Conservation (phyloP, 2,888 invertebrate genomes). For the Monochamus alternatus region DNA sequence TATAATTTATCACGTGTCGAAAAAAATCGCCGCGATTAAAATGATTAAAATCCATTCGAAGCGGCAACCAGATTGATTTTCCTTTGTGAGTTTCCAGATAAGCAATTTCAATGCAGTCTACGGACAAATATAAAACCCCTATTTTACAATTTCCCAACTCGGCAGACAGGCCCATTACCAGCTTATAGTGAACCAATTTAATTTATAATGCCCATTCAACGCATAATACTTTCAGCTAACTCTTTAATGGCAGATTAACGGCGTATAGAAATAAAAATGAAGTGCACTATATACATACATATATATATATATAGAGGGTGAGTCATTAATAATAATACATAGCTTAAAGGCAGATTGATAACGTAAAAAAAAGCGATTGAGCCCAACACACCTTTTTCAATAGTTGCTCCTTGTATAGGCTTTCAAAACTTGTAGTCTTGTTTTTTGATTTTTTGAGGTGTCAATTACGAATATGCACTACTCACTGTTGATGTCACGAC, state of each 20-base stretch:
- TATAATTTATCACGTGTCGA: too few species aligned
- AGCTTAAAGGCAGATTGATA: too few species aligned
- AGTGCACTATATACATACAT: background rate
- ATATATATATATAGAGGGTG: background rate
- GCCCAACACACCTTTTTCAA: too few species aligned
- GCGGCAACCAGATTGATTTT: background rate
- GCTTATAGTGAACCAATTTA: background rate
- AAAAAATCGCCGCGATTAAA: too few species aligned
- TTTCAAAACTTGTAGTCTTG: too few species aligned
- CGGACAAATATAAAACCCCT: background rate
- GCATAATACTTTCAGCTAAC: background rate
- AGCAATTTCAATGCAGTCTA: background rate
- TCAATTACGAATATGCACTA: too few species aligned
- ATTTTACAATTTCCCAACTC: background rate
- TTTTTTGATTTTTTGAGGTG: too few species aligned
- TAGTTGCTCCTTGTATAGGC: too few species aligned
- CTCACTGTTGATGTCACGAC: too few species aligned
- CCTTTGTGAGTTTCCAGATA: background rate
- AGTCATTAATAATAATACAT: too few species aligned
- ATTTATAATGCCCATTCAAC: background rate
- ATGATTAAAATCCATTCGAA: too few species aligned
- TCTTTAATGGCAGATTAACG: slow-evolving; percentile 8
- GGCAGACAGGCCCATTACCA: background rate
- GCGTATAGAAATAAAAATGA: background rate
- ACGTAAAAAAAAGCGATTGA: too few species aligned